phyloP scores from a whole-genome alignment of 2,888 invertebrate species.

The Sesia bembeciformis region DNA sequence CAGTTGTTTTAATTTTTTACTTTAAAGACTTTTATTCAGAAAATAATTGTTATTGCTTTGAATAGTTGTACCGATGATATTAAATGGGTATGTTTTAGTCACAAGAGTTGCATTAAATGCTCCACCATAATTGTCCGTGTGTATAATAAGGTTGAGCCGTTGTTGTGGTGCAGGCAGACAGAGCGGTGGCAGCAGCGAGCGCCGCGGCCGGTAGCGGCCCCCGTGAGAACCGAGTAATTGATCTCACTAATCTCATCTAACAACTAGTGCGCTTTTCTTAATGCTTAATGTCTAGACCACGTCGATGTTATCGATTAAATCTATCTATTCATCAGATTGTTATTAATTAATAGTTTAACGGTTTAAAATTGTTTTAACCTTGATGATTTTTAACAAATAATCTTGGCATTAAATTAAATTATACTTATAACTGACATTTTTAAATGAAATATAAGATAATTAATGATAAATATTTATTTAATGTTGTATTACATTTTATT shows the following conservation, averaged over 20 bases:
- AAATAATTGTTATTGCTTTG: not conserved
- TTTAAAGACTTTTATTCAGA: no score
- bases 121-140: not conserved
- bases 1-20: no score
- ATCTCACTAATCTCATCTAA: conserved; percentile 57
- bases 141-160: not conserved
- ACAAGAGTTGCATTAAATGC: not conserved
- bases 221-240: conserved; percentile 66
- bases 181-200: not conserved
- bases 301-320: no score
- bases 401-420: no score
- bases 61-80: not conserved
- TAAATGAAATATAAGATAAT: no score
- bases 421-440: no score
- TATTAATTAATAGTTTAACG: no score
- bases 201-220: conserved; percentile 11
- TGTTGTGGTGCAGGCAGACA: not conserved
- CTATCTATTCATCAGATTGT: no score
- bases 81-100: not conserved
- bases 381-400: no score
- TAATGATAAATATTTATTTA: no score
- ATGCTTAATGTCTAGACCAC: not conserved
- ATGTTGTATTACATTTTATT: no score
- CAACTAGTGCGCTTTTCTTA: conserved; percentile 11
- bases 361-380: no score